Conservation (phyloP, 2,888 invertebrate species). For the Ptycholaimellus sp. region DNA sequence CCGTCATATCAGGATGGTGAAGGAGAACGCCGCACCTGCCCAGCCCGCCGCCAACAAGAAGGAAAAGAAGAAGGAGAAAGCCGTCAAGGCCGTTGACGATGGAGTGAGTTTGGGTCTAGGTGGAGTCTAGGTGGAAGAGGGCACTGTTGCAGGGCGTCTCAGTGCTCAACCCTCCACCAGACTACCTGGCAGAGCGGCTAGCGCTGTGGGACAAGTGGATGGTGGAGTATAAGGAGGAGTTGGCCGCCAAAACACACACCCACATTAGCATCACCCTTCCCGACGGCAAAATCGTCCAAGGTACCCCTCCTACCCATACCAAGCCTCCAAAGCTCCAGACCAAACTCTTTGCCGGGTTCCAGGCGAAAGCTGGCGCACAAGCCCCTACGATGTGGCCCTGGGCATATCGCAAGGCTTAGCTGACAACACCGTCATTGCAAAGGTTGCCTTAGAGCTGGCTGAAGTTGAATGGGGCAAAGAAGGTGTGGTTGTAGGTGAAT, state of each 20-base stretch:
- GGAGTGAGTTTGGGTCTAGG: too few species aligned
- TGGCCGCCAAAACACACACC: conserved; percentile 34
- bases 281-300: conserved; percentile 70
- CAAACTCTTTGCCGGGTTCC: not conserved
- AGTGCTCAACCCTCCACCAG: conserved; percentile 70
- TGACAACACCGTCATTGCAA: conserved; percentile 68
- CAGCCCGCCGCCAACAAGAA: too few species aligned
- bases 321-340: not conserved
- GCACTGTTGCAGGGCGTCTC: too few species aligned
- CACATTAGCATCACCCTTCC: conserved; percentile 68
- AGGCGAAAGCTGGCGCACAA: conserved; percentile 37
- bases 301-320: conserved; percentile 67
- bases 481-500: not conserved
- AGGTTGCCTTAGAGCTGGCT: conserved; percentile 36
- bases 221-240: conserved; percentile 31
- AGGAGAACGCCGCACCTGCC: too few species aligned
- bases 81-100: too few species aligned
- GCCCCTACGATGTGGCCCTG: conserved; percentile 36
- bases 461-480: not conserved
- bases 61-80: too few species aligned
- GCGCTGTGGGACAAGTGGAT: conserved; percentile 68
- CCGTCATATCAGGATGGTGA: too few species aligned
- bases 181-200: conserved; percentile 53
- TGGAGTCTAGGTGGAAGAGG: too few species aligned
- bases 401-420: conserved; percentile 62